Conservation (phyloP, 1,140 invertebrate species). For the Melanaphis sacchari region DNA sequence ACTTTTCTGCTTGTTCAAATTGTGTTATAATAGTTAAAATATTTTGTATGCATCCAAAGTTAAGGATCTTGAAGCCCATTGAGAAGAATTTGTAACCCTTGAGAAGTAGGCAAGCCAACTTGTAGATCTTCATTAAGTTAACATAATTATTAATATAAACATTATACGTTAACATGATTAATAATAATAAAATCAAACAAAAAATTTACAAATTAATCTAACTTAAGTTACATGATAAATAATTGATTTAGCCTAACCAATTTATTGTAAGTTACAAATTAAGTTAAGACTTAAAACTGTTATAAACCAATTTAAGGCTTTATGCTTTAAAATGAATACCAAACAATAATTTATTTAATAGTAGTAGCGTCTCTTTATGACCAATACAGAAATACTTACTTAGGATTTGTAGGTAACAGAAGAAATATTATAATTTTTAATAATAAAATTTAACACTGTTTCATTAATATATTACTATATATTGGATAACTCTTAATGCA, state of each 20-base stretch:
- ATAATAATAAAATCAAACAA: conserved; percentile 43
- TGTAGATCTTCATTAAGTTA: conserved; percentile 56
- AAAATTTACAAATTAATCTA: conserved; percentile 31
- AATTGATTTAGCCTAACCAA: conserved; percentile 29
- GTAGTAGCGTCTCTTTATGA: conserved; percentile 56
- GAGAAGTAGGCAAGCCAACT: conserved; percentile 52
- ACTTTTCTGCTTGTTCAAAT: conserved; percentile 47
- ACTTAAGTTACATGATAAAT: conserved; percentile 48
- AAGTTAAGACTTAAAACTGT: conserved; percentile 43
- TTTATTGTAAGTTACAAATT: conserved; percentile 45
- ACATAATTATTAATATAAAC: conserved; percentile 44
- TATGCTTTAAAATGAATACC: conserved; percentile 29
- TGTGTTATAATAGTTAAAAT: conserved; percentile 49
- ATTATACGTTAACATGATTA: conserved; percentile 42
- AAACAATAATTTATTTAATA: conserved; percentile 40
- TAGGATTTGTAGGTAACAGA: background rate
- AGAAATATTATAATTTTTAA: conserved; percentile 9
- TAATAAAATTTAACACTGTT: background rate
- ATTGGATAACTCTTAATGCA: background rate
- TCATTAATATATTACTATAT: background rate
- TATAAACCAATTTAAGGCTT: conserved; percentile 30
- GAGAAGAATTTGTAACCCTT: conserved; percentile 55
- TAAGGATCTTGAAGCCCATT: conserved; percentile 55
- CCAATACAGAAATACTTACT: conserved; percentile 55
- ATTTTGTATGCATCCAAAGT: conserved; percentile 52